These are phyloP conservation scores for Phoronis australis DNA, from an alignment of 2,888 invertebrate species.

Conservation along the genomic window DNA sequence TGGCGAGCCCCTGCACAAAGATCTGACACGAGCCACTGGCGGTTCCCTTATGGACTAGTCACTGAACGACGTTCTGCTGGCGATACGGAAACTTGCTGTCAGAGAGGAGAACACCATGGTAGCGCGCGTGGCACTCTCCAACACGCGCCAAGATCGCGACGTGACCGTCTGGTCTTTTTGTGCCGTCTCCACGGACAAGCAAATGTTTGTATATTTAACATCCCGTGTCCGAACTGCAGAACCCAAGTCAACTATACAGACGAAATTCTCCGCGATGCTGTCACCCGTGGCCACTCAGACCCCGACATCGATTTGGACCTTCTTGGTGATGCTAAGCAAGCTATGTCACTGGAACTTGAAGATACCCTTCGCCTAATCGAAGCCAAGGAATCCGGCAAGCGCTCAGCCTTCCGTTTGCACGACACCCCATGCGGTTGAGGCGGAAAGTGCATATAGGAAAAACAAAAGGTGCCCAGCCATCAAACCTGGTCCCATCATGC, in stretches of 20 bases:
- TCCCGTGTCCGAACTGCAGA: conserved; percentile 6
- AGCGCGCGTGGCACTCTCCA: no score
- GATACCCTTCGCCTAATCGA: conserved; percentile 17
- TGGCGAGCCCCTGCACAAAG: no score
- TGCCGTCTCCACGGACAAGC: conserved; percentile 20
- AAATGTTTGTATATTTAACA: conserved; percentile 17
- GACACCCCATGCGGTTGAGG: conserved; percentile 10
- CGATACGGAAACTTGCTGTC: conserved; percentile 11
- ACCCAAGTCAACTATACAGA: conserved; percentile 16
- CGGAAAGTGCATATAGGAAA: conserved; percentile 11
- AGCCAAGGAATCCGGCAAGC: no score
- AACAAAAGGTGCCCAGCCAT: no score
- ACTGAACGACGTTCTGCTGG: conserved; percentile 5
- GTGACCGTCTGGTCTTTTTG: conserved; percentile 18
- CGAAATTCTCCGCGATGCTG: conserved; percentile 9
- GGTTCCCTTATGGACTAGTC: conserved; percentile 1
- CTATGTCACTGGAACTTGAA: conserved; percentile 19
- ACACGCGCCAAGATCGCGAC: conserved; percentile 14
- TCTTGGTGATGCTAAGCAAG: conserved; percentile 16
- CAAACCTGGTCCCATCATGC: no score
- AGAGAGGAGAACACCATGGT: conserved; percentile 8
- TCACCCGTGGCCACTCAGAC: conserved; percentile 10
- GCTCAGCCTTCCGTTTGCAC: conserved; percentile 19
- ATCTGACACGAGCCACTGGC: no score
- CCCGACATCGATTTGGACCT: conserved; percentile 17